phyloP scores from a whole-genome alignment of 2,113 vertebrate genomes.

The Semnopithecus entellus region DNA sequence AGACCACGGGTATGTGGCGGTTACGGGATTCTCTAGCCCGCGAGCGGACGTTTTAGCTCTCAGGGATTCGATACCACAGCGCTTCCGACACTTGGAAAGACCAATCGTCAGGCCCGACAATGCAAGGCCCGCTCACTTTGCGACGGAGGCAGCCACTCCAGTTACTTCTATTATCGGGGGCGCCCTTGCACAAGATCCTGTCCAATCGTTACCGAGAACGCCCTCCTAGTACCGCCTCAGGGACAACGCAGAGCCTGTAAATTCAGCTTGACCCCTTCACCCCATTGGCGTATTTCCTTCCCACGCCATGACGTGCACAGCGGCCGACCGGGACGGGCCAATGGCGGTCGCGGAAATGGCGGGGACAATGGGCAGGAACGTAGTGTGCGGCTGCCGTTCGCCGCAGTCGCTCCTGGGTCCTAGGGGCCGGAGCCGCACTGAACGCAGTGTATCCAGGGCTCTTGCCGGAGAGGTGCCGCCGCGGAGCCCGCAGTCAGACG shows the following conservation, averaged over 20 bases:
- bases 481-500: too few relatives aligned
- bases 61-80: background rate
- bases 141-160: background rate
- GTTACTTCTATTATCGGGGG: background rate
- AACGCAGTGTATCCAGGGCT: too few relatives aligned
- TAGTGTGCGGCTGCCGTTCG: too few relatives aligned
- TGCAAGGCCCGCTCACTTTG: background rate
- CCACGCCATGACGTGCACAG: background rate
- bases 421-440: too few relatives aligned
- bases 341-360: too few relatives aligned
- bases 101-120: background rate
- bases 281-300: background rate
- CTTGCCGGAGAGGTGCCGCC: too few relatives aligned
- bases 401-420: too few relatives aligned
- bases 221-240: background rate
- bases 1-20: background rate
- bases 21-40: background rate
- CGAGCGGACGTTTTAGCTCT: fast-evolving
- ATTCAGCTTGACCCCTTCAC: background rate
- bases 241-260: background rate
- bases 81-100: background rate
- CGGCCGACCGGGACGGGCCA: background rate
- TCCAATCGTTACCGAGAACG: background rate
- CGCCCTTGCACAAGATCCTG: too few relatives aligned
- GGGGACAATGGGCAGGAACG: background rate